A percentile compares a stretch with the other conserved stretches of the same genome.
phyloP scores from a whole-genome alignment of 1,140 invertebrate genomes.

The Brachionus sp. region DNA sequence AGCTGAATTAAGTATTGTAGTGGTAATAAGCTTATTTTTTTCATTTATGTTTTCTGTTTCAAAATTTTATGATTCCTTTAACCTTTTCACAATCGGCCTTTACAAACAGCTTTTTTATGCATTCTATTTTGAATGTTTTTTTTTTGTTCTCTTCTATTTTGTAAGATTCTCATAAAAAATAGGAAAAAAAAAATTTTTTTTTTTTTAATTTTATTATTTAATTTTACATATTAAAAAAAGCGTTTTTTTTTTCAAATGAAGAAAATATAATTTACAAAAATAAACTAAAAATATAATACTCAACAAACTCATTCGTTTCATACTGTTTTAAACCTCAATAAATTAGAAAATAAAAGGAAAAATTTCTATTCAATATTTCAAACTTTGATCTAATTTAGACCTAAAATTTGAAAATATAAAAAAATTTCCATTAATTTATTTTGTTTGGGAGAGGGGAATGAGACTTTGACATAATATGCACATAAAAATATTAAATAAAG shows the following conservation, averaged over 20 bases:
- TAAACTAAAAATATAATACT: neutral
- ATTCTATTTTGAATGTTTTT: too few relatives aligned
- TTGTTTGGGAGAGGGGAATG: neutral
- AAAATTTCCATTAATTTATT: neutral
- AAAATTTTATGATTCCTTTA: too few relatives aligned
- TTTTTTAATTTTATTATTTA: neutral
- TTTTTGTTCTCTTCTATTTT: too few relatives aligned
- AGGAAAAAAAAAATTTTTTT: too few relatives aligned
- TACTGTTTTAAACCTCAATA: neutral
- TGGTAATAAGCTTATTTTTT: too few relatives aligned
- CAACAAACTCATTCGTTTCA: neutral
- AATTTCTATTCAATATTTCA: neutral
- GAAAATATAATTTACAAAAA: neutral
- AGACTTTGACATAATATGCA: neutral
- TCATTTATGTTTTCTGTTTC: too few relatives aligned
- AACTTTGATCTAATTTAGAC: constrained; percentile 21
- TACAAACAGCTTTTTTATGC: too few relatives aligned
- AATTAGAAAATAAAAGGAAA: neutral
- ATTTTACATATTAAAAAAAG: neutral
- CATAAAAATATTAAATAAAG: neutral
- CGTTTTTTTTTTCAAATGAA: neutral
- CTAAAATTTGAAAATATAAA: neutral
- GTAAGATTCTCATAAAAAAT: too few relatives aligned
- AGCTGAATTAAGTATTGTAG: too few relatives aligned
- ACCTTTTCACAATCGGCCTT: too few relatives aligned